phyloP scores from a whole-genome alignment of 2,888 invertebrate species.

The Neoaliturus tenellus region DNA sequence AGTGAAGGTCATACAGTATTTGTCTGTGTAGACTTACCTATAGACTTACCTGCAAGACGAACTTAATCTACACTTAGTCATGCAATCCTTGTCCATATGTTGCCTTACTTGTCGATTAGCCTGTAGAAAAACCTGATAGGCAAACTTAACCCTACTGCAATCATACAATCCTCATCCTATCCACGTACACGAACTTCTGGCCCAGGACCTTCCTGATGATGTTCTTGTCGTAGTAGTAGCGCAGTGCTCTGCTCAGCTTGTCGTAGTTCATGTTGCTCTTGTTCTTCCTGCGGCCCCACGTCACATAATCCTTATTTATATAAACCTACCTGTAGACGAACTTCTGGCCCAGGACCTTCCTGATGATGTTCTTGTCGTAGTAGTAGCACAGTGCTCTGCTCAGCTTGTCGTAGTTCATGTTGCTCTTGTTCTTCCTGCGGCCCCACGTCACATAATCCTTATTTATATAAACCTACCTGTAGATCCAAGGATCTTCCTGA shows the following conservation, averaged over 20 bases:
- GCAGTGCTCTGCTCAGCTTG: conserved; percentile 77
- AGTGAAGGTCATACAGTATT: no score
- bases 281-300: conserved; percentile 75
- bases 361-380: conserved; percentile 77
- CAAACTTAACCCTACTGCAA: no score
- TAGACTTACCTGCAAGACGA: no score
- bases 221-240: conserved; percentile 78
- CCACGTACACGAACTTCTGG: conserved; percentile 77
- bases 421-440: conserved; percentile 76
- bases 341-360: conserved; percentile 77
- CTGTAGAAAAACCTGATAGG: no score
- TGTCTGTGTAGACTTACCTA: no score
- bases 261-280: conserved; percentile 80
- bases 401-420: conserved; percentile 80
- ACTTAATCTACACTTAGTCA: no score
- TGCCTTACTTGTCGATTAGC: no score
- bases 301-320: no score
- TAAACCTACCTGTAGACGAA: conserved; percentile 76
- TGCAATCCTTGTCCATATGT: no score
- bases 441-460: no score
- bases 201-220: conserved; percentile 78
- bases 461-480: no score
- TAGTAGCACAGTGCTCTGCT: conserved; percentile 78
- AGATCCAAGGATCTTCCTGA: conserved; percentile 77
- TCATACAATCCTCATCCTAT: no score